A percentile compares a stretch with the other conserved stretches of the same genome.
Evolutionary conservation across 2,113 vertebrate genomes (phyloP).

Genomic region (Aegithalos caudatus): DNA sequence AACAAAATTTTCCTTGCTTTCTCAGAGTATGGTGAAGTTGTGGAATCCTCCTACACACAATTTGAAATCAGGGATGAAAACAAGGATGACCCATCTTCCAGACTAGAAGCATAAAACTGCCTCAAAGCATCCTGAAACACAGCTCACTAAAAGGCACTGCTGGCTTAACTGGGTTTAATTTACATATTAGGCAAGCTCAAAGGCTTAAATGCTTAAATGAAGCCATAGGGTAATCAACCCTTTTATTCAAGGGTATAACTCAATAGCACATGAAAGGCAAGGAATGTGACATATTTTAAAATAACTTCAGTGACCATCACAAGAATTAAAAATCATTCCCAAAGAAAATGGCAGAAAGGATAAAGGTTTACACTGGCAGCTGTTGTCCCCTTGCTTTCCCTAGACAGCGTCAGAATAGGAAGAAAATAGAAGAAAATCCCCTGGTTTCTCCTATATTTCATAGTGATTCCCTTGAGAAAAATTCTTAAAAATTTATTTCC

Average conservation of each 20-base stretch:
- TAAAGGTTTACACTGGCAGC: neutral
- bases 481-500: neutral
- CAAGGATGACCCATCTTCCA: constrained; percentile 29
- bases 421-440: neutral
- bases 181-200: neutral
- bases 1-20: constrained; percentile 67
- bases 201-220: neutral
- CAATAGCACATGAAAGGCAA: neutral
- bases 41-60: constrained; percentile 49
- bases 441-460: neutral
- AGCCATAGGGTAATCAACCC: neutral
- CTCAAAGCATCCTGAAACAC: neutral
- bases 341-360: neutral
- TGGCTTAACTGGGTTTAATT: neutral
- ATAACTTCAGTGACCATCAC: neutral
- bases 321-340: neutral
- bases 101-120: neutral
- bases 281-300: neutral
- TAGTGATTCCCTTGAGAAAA: neutral
- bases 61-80: constrained; percentile 62
- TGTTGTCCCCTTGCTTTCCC: neutral
- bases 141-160: neutral
- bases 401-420: neutral
- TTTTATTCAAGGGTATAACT: neutral
- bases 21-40: constrained; percentile 49